These are phyloP conservation scores for Drosophila trapezifrons DNA, from an alignment of 1,140 invertebrate species.

Conservation along the genomic window DNA sequence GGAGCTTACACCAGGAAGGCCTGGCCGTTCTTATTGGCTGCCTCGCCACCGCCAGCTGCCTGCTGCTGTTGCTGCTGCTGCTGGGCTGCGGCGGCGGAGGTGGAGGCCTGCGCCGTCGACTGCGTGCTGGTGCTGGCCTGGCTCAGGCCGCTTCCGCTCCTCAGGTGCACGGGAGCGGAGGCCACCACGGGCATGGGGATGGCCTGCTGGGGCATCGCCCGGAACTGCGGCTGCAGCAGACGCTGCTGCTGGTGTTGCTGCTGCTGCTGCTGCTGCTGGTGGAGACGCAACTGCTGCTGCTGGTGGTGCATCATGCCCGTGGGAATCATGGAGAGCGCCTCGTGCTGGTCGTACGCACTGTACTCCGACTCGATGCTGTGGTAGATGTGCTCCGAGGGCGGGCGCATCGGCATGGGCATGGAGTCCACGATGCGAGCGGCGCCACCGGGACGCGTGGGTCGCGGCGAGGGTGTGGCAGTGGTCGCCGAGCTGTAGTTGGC, in stretches of 20 bases:
- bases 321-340: constrained; percentile 81
- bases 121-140: constrained; percentile 80
- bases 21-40: constrained; percentile 71
- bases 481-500: constrained; percentile 87
- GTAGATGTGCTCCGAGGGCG: constrained; percentile 93
- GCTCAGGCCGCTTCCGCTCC: constrained; percentile 78
- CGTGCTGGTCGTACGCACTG: constrained; percentile 81
- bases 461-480: constrained; percentile 87
- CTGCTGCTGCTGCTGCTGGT: constrained; percentile 72
- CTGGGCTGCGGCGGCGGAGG: constrained; percentile 74
- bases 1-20: constrained; percentile 78
- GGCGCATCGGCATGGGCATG: constrained; percentile 85
- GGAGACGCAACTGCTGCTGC: constrained; percentile 60
- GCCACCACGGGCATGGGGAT: constrained; percentile 22
- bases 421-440: constrained; percentile 67
- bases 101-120: constrained; percentile 79
- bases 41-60: constrained; percentile 46
- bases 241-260: constrained; percentile 67
- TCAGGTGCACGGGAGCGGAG: constrained; percentile 74
- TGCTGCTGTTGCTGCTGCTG: constrained; percentile 58
- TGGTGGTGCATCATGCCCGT: constrained; percentile 71
- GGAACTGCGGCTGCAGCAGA: constrained; percentile 66
- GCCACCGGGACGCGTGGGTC: constrained; percentile 84
- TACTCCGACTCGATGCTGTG: constrained; percentile 94
- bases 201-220: constrained; percentile 49